Evolutionary conservation across 2,797 vertebrate species (phyloP), one percentile per base, ranked within the genome.

Genomic region (Clarias pachynema): DNA sequence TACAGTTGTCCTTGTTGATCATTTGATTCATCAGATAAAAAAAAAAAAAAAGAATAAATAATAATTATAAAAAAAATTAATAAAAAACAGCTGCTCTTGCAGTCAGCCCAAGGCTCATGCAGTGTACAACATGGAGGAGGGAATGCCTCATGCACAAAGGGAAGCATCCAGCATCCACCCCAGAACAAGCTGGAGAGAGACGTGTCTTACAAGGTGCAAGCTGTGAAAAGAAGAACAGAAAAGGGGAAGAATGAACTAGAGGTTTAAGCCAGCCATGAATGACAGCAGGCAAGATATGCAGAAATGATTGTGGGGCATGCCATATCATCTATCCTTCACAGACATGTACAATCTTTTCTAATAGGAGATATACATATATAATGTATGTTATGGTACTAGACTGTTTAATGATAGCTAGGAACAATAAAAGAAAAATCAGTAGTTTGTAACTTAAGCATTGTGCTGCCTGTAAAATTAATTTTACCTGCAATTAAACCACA

Each of bases 181-280:
- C 86, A 85, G 86, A 79, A 84, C 74, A 84, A 86, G 84, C 85
- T 86, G 88, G 63, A 79, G 57, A 60, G 65, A 87, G 87, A 66
- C 60, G 4, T 89, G 82, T 91, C 65, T 85, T 93, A 94, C 78
- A 90, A 92, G 79, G 92, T 88, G 89, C 89, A 91, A 92, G 90
- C 94, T 95, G 87, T 57, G 88, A 81, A 56, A 40, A 49, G 18
- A 87, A 29, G 79, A 63, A 82, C 22, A 40, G 70, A 84, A 5
- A 65, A 57, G 74, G 63, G 31, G 44, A 6, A 26, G 24, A n/a
- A 80, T 65, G 57, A 80, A 37, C n/a, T 44, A 73, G 29, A 70
- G 10, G 8, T 57, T 44, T 29, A 49, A 63, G 14, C 15, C n/a
- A 29, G 69, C 40, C 24, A 22, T 57, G 7, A 31, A 26, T 20